Evolutionary conservation across 2,888 invertebrate species (phyloP), one percentile per base, ranked within the genome.

Genomic region (Ichneumoninae sp.): DNA sequence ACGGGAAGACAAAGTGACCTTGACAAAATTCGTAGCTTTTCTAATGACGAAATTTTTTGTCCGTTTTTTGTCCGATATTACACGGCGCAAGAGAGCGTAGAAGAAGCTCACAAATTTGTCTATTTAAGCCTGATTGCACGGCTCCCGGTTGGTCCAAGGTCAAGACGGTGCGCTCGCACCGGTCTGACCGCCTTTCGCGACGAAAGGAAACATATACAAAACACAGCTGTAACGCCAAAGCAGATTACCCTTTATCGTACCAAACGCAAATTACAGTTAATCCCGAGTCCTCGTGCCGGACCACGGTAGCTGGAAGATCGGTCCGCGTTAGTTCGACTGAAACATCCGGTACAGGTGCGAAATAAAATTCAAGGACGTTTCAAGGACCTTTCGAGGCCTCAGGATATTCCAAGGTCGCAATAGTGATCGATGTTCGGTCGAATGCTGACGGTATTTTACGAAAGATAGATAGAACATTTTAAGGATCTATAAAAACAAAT

Each of bases 131-230:
- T 30, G 73, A 74, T 70, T 68, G 22, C 63, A 40, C 30, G 50
- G 57, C 40, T 57, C 78, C 13, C 52, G 33, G 68, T 79, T 74
- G 47, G 63, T 44, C 16, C 74, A 69, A 74, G 78, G 83, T 79
- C 74, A 40, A 52, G 63, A 26, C 60, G 74, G 13, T 57, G 68
- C 40, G 68, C 36, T 4, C 68, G n/a, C 54, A 36, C 10, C 16
- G 8, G 13, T 71, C 33, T 57, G 66, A 73, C 73, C 63, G 66
- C 66, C 77, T 26, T 68, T 57, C 60, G 44, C 47, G 19, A 47
- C 63, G 3, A 10, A 74, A 63, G 74, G 30, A 33, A 4, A 13
- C 33, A 30, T 63, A 19, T 2, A 30, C 30, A 63, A 63, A 63
- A 47, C 44, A 30, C 44, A 47, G 44, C 44, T 47, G 16, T 47